Evolutionary conservation across 2,888 invertebrate genomes (phyloP).

Genomic region (Enchytraeus crypticus): DNA sequence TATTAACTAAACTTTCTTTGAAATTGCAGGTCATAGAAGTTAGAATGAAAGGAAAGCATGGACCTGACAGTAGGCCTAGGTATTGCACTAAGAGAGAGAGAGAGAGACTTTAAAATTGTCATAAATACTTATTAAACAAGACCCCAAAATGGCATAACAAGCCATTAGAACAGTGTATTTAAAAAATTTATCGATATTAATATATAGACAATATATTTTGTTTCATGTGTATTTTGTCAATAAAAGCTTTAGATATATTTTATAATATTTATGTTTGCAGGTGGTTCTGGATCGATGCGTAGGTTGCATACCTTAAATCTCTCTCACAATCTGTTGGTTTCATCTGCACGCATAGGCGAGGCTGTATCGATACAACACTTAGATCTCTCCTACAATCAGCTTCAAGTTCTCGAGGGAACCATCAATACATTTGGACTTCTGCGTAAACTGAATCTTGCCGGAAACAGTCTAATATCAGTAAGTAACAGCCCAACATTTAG

Average conservation of each 20-base stretch:
- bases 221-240: background rate
- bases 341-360: background rate
- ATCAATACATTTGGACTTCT: background rate
- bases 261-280: background rate
- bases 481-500: too few relatives aligned
- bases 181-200: too few relatives aligned
- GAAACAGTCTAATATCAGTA: background rate
- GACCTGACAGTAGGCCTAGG: too few relatives aligned
- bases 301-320: background rate
- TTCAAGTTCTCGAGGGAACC: background rate
- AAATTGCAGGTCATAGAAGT: too few relatives aligned
- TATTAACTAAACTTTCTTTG: too few relatives aligned
- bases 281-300: background rate
- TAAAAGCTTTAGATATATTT: background rate
- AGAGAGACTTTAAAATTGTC: too few relatives aligned
- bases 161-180: too few relatives aligned
- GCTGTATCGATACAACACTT: background rate
- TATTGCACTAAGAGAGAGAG: too few relatives aligned
- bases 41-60: too few relatives aligned
- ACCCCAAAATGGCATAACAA: too few relatives aligned
- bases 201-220: background rate
- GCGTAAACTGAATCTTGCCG: background rate
- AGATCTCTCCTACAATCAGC: slow-evolving; percentile 5
- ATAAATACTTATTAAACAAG: too few relatives aligned
- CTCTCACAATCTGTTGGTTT: slow-evolving; percentile 1